These are phyloP conservation scores for Theocolax elegans DNA, from an alignment of 1,140 invertebrate species.

Conservation along the genomic window DNA sequence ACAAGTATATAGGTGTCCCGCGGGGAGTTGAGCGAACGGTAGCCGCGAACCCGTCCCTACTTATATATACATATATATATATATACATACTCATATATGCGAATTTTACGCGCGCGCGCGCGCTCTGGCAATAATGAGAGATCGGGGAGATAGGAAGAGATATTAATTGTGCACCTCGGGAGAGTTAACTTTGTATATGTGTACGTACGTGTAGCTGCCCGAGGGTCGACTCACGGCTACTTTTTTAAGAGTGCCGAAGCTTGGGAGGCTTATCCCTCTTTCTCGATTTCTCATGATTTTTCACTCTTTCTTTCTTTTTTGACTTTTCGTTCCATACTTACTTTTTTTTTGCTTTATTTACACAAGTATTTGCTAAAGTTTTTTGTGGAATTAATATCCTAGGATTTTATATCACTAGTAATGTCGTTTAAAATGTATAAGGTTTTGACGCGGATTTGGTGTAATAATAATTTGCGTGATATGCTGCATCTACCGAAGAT, in stretches of 20 bases:
- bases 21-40: constrained; percentile 66
- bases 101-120: constrained; percentile 52
- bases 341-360: no score
- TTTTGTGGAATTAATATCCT: no score
- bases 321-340: no score
- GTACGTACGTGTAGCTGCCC: constrained; percentile 51
- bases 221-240: constrained; percentile 33
- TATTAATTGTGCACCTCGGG: constrained; percentile 65
- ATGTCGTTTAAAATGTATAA: no score
- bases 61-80: no score
- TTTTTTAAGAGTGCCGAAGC: constrained; percentile 24
- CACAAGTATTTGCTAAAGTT: no score
- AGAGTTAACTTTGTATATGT: constrained; percentile 40
- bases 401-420: no score
- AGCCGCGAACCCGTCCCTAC: constrained; percentile 46
- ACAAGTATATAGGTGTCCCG: constrained; percentile 63
- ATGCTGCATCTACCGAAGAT: no score
- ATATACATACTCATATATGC: constrained; percentile 35
- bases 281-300: background rate
- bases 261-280: background rate
- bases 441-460: no score
- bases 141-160: constrained; percentile 63
- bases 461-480: no score
- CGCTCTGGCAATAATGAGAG: constrained; percentile 66
- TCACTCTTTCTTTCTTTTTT: background rate